Evolutionary conservation across 1,140 invertebrate genomes (phyloP).

Genomic region (Leptinotarsa lineolata): DNA sequence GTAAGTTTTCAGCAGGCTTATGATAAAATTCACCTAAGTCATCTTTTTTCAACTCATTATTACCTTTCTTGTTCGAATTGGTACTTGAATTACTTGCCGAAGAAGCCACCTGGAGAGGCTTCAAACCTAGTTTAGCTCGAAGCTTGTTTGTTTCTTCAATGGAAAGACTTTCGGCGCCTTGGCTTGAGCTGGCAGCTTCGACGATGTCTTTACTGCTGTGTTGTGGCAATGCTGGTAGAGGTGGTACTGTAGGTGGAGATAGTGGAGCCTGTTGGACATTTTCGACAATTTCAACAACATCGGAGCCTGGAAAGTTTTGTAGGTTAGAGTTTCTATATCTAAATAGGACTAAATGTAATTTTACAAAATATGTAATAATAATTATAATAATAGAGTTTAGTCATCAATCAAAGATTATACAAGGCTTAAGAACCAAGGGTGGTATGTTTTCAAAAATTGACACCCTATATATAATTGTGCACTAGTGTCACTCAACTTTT

Average conservation of each 20-base stretch:
- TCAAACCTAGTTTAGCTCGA: conserved; percentile 89
- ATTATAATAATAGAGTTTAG: too few relatives aligned
- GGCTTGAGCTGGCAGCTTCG: conserved; percentile 5
- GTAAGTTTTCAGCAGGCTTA: conserved; percentile 84
- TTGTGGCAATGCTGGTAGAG: conserved; percentile 47
- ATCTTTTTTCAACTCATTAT: conserved; percentile 67
- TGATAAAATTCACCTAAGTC: conserved; percentile 92
- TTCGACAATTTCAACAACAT: conserved; percentile 52
- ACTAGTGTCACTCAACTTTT: too few relatives aligned
- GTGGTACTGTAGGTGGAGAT: conserved; percentile 55
- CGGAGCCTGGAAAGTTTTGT: conserved; percentile 49
- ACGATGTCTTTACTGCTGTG: conserved; percentile 27
- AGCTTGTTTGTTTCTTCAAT: conserved; percentile 92
- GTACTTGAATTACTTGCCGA: conserved; percentile 49
- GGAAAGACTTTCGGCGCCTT: conserved; percentile 67
- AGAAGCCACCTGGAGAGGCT: conserved; percentile 79
- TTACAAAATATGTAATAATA: too few relatives aligned
- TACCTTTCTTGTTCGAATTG: conserved; percentile 50
- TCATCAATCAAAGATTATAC: too few relatives aligned
- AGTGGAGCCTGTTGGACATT: conserved; percentile 45
- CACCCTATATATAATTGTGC: too few relatives aligned
- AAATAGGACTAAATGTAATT: too few relatives aligned
- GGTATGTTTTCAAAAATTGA: too few relatives aligned
- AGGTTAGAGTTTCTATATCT: too few relatives aligned
- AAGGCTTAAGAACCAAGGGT: too few relatives aligned